Evolutionary conservation across 2,113 vertebrate genomes (phyloP), one percentile per base, ranked within the genome.

Genomic region (Mustelus asterias): DNA sequence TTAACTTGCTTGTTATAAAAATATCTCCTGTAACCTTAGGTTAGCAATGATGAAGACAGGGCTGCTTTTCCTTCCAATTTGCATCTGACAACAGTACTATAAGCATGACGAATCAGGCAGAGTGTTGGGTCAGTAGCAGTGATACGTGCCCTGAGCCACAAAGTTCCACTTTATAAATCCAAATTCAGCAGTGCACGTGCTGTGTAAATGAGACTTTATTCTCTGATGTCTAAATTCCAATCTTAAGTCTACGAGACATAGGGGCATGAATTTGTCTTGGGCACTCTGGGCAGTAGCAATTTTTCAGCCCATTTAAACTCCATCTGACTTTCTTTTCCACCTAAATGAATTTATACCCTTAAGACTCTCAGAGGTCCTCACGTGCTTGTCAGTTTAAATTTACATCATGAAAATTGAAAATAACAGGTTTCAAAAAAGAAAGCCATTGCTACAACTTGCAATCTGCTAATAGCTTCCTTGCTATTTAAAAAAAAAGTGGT

Each of bases 71-170:
- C 48, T 72, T 95, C 41, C 69, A 48, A 65, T 95, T 76, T 95
- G 94, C 94, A 95, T 76, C 67, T 72, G 94, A 72, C 94, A 72
- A 95, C 69, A 54, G 44, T 1, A 72, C 24, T 95, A 33, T 48
- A 54, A 72, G 69, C 24, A 72, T 48, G 37, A 72, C 24, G 54
- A 72, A 95, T 95, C 69, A 48, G 94, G 67, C 48, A 29, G 65
- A 54, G 24, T 33, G 44, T 54, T 65, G n/a, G 67, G 37, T 70
- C 65, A 94, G 24, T 69, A 70, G 24, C 93, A 70, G 70, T 94
- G 90, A 67, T 94, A 67, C 69, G 37, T 9, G 65, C 65, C 37
- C 65, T 3, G 26, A 41, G 93, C n/a, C 22, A 94, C 20, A 94
- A 94, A 44, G 9, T 69, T 70, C 11, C 41, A 70, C 22, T 70